Evolutionary conservation across 2,113 vertebrate genomes (phyloP), one percentile per base, ranked within the genome.

Genomic region (Columbina picui): DNA sequence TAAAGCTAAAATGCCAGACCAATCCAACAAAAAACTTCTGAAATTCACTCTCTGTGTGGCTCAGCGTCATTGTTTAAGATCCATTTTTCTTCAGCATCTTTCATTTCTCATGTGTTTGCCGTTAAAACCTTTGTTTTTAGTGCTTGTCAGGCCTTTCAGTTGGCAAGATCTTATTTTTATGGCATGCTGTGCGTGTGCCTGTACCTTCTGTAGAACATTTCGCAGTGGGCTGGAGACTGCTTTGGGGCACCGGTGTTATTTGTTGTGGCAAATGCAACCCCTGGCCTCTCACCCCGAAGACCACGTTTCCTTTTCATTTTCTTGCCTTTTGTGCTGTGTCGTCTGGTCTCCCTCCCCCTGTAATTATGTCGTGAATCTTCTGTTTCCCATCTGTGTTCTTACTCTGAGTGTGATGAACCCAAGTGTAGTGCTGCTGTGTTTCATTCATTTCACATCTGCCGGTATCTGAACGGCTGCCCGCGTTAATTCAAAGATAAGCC

Each of bases 21-120:
- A 67, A 19, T 14, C 15, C 29, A 6, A 52, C 32, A 32, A 49
- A 63, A 68, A 23, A 3, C 6, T 43, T 64, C 25, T 67, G 55
- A 53, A 79, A 49, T 59, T 67, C 34, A 21, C 7, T 74, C 34
- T 77, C 53, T 57, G n/a, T 89, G 74, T 71, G 84, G 82, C 36
- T 95, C 67, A 82, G n/a, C 27, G 39, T 73, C 34, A 60, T 70
- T 63, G 12, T 47, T 30, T 41, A 76, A 85, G 34, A 88, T 41
- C 45, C 23, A 4, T 69, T 96, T 96, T 88, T 79, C 57, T 74
- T 90, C 43, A 47, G 30, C 26, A 12, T 67, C 30, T 75, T 90
- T 84, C n/a, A 59, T 71, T 90, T 86, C 32, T 93, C 18, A 64
- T 81, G 22, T 76, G 59, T 69, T 82, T 84, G 16, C 57, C 91